Evolutionary conservation across 2,888 invertebrate genomes (phyloP), one percentile per base, ranked within the genome.

Genomic region (Brachyptera putata): DNA sequence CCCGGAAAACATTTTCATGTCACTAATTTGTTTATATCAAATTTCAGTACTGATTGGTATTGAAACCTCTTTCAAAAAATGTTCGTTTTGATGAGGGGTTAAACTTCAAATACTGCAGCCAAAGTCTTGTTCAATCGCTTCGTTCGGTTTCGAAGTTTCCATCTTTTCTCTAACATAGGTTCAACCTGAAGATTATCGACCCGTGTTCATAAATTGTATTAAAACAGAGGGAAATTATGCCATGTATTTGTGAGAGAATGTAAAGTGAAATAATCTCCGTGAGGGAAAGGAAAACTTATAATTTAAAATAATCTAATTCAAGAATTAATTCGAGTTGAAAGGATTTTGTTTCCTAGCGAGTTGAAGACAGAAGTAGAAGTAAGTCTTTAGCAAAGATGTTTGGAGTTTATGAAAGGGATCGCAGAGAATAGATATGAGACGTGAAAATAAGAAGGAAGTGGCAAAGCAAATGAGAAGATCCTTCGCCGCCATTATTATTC

Each of bases 391-490:
- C 34, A 4, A 26, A n/a, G 50, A 9, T 53, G 53, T 53, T 34
- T 36, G 34, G 36, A 53, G 36, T 53, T 53, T 53, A 53, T 53
- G 53, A 53, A 53, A 53, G 53, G n/a, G 53, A 34, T 53, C 36
- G 34, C 18, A 34, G 16, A 18, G 30, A 53, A 53, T 34, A 53
- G 53, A 53, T 53, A 53, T 36, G 53, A 34, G 34, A 21, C 16
- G 3, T 5, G 14, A 30, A 18, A 34, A 7, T 21, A 9, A 18
- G 43, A 16, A 43, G 60, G 25, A 26, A 24, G 16, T n/a, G 57
- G 34, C 14, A 30, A 58, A 60, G 62, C 60, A 56, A 63, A 61
- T 61, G 58, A 58, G 58, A 56, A 63, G 63, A 63, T 61, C 14
- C 18, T 24, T 57, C 58, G 22, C 57, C 34, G 50, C 62, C 37